Percentiles rank a stretch among this genome's conserved stretches.
Conservation (phyloP, 2,888 invertebrate species). For the Acrocyrtus sp. region DNA sequence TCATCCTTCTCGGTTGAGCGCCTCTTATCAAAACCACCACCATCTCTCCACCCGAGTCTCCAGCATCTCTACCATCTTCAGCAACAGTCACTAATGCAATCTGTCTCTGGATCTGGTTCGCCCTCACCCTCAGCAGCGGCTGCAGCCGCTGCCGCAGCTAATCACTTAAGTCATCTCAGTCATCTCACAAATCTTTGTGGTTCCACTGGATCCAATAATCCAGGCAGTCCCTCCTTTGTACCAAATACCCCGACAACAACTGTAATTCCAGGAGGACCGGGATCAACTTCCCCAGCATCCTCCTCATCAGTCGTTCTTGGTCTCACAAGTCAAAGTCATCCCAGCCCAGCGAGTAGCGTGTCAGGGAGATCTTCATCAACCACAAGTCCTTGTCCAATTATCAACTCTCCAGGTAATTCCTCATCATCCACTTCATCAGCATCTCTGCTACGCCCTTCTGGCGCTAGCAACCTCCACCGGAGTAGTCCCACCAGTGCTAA, state of each 20-base stretch:
- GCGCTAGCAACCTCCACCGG: conserved; percentile 8
- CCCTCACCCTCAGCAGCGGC: conserved; percentile 45
- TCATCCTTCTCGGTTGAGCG: conserved; percentile 61
- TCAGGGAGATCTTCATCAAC: conserved; percentile 49
- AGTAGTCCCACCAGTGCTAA: conserved; percentile 38
- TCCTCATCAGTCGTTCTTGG: conserved; percentile 34
- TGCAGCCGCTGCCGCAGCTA: conserved; percentile 39
- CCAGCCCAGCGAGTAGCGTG: conserved; percentile 45
- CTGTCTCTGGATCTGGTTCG: conserved; percentile 42
- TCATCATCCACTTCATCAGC: conserved; percentile 52
- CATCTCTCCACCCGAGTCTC: conserved; percentile 47
- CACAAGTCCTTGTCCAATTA: conserved; percentile 48
- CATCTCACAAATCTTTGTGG: conserved; percentile 44
- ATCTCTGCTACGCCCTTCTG: conserved; percentile 35
- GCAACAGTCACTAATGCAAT: conserved; percentile 36
- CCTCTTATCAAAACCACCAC: conserved; percentile 60
- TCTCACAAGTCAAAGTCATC: conserved; percentile 48
- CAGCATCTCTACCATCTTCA: conserved; percentile 55
- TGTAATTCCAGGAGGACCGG: conserved; percentile 12
- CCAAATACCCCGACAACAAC: conserved; percentile 16
- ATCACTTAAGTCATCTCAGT: conserved; percentile 53
- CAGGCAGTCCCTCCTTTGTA: conserved; percentile 33
- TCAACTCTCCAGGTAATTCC: conserved; percentile 51
- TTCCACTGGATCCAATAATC: conserved; percentile 28
- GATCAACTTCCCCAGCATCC: conserved; percentile 32